A percentile compares a stretch with the other conserved stretches of the same genome.
Conservation (phyloP, 2,797 vertebrate species). For the Lutjanus campechanus region DNA sequence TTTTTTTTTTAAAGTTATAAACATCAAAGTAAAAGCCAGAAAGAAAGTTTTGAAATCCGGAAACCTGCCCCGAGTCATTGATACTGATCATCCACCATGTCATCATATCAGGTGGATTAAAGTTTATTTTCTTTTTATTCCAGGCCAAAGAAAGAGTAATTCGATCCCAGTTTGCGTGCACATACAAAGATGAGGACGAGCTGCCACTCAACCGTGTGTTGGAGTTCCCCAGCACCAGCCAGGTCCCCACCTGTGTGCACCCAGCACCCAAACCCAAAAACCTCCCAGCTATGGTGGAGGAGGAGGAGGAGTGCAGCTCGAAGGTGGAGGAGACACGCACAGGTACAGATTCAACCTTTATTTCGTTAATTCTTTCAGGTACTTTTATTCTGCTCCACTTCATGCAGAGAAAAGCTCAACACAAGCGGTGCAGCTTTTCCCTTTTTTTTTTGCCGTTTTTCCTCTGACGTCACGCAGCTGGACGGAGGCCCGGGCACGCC, state of each 20-base stretch:
- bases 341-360: slow-evolving; percentile 57
- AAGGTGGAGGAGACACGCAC: slow-evolving; percentile 25
- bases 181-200: slow-evolving; percentile 88
- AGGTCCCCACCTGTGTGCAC: slow-evolving; percentile 76
- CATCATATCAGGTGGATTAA: slow-evolving; percentile 6
- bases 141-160: slow-evolving; percentile 87
- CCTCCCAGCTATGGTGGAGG: slow-evolving; percentile 11
- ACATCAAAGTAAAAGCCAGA: slow-evolving; percentile 1
- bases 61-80: slow-evolving; percentile 9
- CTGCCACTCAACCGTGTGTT: slow-evolving; percentile 79
- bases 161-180: slow-evolving; percentile 96
- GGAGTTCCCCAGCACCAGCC: slow-evolving; percentile 81
- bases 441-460: slow-evolving; percentile 63
- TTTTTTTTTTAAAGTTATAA: slow-evolving; percentile 15
- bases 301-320: slow-evolving; percentile 29
- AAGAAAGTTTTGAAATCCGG: not conserved
- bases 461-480: slow-evolving; percentile 80
- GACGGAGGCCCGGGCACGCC: slow-evolving; percentile 74
- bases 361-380: slow-evolving; percentile 11
- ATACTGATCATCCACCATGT: slow-evolving; percentile 17
- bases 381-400: slow-evolving; percentile 4
- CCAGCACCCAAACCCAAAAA: slow-evolving; percentile 75
- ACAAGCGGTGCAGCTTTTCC: slow-evolving; percentile 37
- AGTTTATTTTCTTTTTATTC: slow-evolving; percentile 26
- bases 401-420: slow-evolving; percentile 53